Conservation (phyloP, 2,113 vertebrate species). For the Ursus arctos region DNA sequence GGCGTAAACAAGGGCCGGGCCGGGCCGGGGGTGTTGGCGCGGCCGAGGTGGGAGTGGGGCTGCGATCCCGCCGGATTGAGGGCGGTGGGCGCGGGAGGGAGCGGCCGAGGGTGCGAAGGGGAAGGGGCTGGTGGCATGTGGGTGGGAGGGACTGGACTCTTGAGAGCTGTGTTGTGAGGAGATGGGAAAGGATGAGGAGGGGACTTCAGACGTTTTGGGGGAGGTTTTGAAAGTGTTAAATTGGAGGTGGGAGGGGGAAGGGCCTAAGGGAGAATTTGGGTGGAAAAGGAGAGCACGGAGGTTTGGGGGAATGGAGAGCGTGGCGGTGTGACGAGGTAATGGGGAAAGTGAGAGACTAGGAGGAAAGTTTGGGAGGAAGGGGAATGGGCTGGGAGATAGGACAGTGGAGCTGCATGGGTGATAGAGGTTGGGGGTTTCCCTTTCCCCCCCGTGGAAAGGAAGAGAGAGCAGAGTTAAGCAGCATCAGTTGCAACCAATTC, state of each 20-base stretch:
- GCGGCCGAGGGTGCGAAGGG: not conserved
- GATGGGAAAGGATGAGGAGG: not conserved
- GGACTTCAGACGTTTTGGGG: not conserved
- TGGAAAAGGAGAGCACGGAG: constrained; percentile 5
- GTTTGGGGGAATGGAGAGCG: constrained; percentile 40
- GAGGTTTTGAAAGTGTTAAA: constrained; percentile 66
- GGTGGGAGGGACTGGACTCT: constrained; percentile 10
- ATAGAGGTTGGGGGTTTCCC: constrained; percentile 23
- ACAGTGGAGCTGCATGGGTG: not conserved
- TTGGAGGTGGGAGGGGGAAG: constrained; percentile 67
- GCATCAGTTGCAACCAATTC: constrained; percentile 69
- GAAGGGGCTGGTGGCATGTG: constrained; percentile 58
- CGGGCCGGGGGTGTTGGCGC: constrained; percentile 42
- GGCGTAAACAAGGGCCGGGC: constrained; percentile 72
- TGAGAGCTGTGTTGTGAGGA: not conserved
- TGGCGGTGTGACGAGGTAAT: constrained; percentile 33
- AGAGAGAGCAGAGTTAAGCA: constrained; percentile 51
- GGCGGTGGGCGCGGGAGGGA: constrained; percentile 1
- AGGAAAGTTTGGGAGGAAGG: constrained; percentile 77
- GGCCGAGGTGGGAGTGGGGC: constrained; percentile 61
- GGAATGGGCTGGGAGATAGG: constrained; percentile 7
- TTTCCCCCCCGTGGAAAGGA: not conserved
- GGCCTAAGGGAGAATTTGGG: constrained; percentile 59
- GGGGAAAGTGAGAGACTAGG: constrained; percentile 71
- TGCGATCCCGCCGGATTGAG: not conserved